Evolutionary conservation across 1,140 invertebrate genomes (phyloP).

Genomic region (Chrysopa pallens): DNA sequence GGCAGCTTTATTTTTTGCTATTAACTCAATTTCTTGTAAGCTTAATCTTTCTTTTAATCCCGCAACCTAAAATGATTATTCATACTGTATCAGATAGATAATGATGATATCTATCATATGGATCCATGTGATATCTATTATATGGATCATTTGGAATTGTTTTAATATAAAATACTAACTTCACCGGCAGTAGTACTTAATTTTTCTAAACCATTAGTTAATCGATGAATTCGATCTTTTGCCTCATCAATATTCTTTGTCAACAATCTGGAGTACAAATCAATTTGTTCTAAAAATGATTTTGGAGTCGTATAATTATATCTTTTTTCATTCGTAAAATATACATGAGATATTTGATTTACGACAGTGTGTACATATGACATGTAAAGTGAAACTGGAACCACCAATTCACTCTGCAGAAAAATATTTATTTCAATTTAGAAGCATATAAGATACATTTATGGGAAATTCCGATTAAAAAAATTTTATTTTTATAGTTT

Average conservation of each 20-base stretch:
- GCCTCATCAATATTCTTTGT: constrained; percentile 59
- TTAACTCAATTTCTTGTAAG: constrained; percentile 72
- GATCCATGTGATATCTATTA: background rate
- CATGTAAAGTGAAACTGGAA: constrained; percentile 71
- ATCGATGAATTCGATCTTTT: constrained; percentile 54
- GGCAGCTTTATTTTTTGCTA: constrained; percentile 77
- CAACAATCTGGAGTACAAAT: constrained; percentile 69
- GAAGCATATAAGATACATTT: too few relatives aligned
- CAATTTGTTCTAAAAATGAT: constrained; percentile 87
- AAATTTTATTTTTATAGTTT: too few relatives aligned
- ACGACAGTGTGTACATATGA: constrained; percentile 77
- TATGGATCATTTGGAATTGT: background rate
- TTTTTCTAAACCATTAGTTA: constrained; percentile 80
- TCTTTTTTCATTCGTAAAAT: constrained; percentile 70
- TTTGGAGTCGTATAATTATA: constrained; percentile 95
- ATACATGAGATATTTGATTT: constrained; percentile 66
- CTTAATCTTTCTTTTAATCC: constrained; percentile 42
- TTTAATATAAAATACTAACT: constrained; percentile 26
- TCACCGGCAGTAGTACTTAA: constrained; percentile 65
- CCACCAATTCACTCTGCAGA: constrained; percentile 29
- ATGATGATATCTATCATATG: background rate
- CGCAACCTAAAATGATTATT: constrained; percentile 9
- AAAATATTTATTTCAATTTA: constrained; percentile 6
- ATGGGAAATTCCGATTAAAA: too few relatives aligned
- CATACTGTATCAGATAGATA: background rate